phyloP scores from a whole-genome alignment of 2,888 invertebrate genomes.

The Drosophila engyochracea region DNA sequence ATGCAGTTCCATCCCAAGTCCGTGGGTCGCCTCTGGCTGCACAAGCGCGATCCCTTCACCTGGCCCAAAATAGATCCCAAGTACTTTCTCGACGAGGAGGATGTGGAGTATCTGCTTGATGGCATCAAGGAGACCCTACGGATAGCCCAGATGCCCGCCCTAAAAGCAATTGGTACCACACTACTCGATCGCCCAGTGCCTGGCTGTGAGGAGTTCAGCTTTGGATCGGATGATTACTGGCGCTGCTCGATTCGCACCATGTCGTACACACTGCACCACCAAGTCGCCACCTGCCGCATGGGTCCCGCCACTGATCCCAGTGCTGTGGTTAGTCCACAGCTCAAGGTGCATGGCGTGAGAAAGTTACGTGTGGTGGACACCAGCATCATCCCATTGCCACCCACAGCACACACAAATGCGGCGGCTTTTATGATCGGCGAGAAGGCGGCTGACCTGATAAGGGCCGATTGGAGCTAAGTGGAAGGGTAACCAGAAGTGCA shows the following conservation, averaged over 20 bases:
- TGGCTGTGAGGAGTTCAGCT: constrained; percentile 86
- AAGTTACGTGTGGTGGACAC: constrained; percentile 89
- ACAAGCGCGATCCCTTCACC: constrained; percentile 88
- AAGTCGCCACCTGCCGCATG: constrained; percentile 90
- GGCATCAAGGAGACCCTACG: constrained; percentile 88
- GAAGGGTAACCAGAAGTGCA: constrained; percentile 6
- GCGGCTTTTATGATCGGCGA: constrained; percentile 91
- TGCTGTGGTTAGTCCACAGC: constrained; percentile 88
- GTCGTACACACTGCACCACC: constrained; percentile 89
- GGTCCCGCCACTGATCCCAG: constrained; percentile 88
- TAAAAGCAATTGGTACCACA: constrained; percentile 87
- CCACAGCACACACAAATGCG: constrained; percentile 90
- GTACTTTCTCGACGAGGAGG: constrained; percentile 86
- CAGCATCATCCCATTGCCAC: constrained; percentile 88
- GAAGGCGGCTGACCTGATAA: constrained; percentile 89
- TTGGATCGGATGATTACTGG: constrained; percentile 90
- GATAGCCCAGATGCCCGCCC: constrained; percentile 87
- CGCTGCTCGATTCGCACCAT: constrained; percentile 89
- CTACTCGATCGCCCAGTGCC: constrained; percentile 86
- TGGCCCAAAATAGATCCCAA: constrained; percentile 88
- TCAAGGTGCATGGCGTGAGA: constrained; percentile 88
- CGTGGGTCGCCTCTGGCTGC: constrained; percentile 89
- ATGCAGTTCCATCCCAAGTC: constrained; percentile 92
- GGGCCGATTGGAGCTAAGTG: constrained; percentile 54
- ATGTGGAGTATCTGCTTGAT: constrained; percentile 86